Evolutionary conservation across 2,113 vertebrate genomes (phyloP), one percentile per base, ranked within the genome.

Genomic region (Stigmatopora argus): DNA sequence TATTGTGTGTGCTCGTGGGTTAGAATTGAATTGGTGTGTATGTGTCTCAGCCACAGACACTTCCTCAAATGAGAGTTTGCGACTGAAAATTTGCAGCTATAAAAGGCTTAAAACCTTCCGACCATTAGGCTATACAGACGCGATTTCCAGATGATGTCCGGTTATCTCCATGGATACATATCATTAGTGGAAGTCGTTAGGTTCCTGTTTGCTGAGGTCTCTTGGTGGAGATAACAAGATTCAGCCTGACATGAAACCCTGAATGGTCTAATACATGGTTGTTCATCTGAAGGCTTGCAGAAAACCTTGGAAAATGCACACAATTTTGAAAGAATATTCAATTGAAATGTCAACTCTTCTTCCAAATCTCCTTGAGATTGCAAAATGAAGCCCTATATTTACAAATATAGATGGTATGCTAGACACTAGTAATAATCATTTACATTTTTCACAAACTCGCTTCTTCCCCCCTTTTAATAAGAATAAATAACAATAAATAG

Each of bases 171-270:
- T 90, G 89, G 94, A 92, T 93, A 93, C 70, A 26, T 66, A 77
- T 91, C 88, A 87, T 94, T 93, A 80, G 75, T 72, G 69, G 78
- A 71, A 77, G 76, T 83, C 61, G 89, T 92, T 79, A 79, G 88
- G 87, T 89, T 90, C 91, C 92, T 89, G 89, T 92, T 92, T 92
- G 89, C 94, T 89, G 82, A 86, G 64, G 86, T 90, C 84, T 91
- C 92, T 93, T 92, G 91, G 92, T 92, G 93, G 90, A 91, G 93
- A 93, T 95, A 95, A 96, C 91, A 90, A 94, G 92, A 92, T 94
- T 72, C 90, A 87, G 93, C 91, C 90, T 69, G 86, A 80, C 75
- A 77, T 76, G 74, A 77, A 67, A 77, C 69, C 62, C 67, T 49
- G 69, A 44, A 73, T 47, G 68, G 66, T 70, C 61, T 73, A 74